Conservation (phyloP, 2,888 invertebrate genomes). For the Glyphotaelius pellucidus region DNA sequence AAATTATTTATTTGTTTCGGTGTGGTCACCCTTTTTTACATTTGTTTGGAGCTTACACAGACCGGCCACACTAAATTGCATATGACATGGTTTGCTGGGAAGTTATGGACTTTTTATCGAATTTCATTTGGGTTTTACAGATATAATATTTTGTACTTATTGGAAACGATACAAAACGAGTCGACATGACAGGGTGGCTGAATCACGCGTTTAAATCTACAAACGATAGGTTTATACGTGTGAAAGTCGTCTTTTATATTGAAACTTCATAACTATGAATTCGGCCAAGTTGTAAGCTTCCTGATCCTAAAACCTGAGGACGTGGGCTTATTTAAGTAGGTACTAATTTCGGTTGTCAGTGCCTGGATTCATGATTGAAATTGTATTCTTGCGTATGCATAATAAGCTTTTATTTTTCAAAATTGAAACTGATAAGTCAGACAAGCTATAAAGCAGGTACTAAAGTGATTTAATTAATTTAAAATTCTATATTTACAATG, state of each 20-base stretch:
- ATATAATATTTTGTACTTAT: constrained; percentile 41
- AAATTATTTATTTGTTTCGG: not conserved
- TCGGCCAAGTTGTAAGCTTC: not conserved
- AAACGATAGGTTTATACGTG: not conserved
- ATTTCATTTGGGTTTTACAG: constrained; percentile 62
- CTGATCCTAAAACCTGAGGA: too few relatives aligned
- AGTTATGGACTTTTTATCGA: constrained; percentile 65
- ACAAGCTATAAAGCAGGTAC: too few relatives aligned
- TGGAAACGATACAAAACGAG: constrained; percentile 19
- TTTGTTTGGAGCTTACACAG: constrained; percentile 46
- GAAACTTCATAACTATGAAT: not conserved
- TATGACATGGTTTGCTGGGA: constrained; percentile 58
- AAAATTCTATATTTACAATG: too few relatives aligned
- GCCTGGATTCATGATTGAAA: too few relatives aligned
- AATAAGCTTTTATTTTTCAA: too few relatives aligned
- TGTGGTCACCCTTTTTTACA: constrained; percentile 43
- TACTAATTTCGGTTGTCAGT: too few relatives aligned
- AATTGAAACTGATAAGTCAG: too few relatives aligned
- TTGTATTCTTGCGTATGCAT: too few relatives aligned
- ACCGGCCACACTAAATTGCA: constrained; percentile 61
- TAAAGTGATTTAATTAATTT: too few relatives aligned
- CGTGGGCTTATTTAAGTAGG: too few relatives aligned
- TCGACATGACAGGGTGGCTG: not conserved
- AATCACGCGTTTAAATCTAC: not conserved
- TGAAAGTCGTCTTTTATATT: not conserved